Percentiles rank a stretch among this genome's conserved stretches.
phyloP scores from a whole-genome alignment of 1,140 invertebrate species.

The Lordiphosa clarofinis region DNA sequence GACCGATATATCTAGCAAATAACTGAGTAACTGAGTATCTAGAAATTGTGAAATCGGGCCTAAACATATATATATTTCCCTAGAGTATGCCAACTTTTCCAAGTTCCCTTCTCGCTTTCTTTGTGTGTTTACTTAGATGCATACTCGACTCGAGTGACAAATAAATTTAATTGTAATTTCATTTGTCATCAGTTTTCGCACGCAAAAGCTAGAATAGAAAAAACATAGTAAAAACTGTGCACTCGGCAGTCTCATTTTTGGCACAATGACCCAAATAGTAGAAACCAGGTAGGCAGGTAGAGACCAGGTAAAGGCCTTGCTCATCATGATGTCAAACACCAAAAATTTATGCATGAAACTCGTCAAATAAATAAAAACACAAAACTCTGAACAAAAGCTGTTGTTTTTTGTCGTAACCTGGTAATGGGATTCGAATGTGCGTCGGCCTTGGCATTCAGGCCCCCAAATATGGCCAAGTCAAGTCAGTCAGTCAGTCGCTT shows the following conservation, averaged over 20 bases:
- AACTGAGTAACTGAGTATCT: too few species aligned
- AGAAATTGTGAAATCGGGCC: too few species aligned
- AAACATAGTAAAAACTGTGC: conserved; percentile 34
- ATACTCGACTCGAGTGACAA: conserved; percentile 24
- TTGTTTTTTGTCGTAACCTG: conserved; percentile 49
- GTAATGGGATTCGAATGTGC: conserved; percentile 44
- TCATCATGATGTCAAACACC: conserved; percentile 46
- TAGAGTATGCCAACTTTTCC: conserved; percentile 10
- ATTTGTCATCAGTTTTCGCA: conserved; percentile 38
- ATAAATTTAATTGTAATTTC: conserved; percentile 48
- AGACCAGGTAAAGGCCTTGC: conserved; percentile 42
- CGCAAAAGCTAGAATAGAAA: conserved; percentile 47
- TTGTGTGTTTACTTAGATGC: conserved; percentile 10
- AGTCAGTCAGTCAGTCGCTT: conserved; percentile 15
- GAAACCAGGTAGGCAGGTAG: conserved; percentile 1
- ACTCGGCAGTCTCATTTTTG: conserved; percentile 61
- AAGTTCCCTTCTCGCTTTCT: neutral
- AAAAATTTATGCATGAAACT: conserved; percentile 56
- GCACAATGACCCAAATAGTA: conserved; percentile 59
- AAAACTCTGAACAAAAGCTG: conserved; percentile 49
- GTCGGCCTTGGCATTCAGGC: conserved; percentile 68
- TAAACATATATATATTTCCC: conserved; percentile 5
- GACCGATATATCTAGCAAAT: too few species aligned
- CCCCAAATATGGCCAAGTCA: conserved; percentile 62
- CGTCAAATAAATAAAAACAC: conserved; percentile 18